A percentile compares a stretch with the other conserved stretches of the same genome.
Conservation (phyloP, 2,888 invertebrate genomes). For the Brachypterus glaber region DNA sequence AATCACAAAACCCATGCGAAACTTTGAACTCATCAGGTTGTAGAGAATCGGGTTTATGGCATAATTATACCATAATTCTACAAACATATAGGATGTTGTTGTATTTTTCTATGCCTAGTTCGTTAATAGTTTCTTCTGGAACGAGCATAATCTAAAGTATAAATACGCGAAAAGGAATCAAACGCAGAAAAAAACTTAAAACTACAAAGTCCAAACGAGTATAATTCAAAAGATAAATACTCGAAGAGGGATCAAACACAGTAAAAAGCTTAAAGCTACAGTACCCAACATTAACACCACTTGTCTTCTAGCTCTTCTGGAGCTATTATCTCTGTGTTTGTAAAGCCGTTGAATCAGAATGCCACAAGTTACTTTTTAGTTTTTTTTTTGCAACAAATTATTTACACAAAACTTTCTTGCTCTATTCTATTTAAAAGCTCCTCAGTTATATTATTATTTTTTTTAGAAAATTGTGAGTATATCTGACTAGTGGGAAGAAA, state of each 20-base stretch:
- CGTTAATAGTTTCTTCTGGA: conserved; percentile 56
- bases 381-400: too few species aligned
- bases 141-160: conserved; percentile 73
- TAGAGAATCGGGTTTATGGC: conserved; percentile 88
- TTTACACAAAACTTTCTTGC: too few species aligned
- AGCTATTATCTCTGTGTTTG: conserved; percentile 64
- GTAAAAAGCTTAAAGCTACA: conserved; percentile 78
- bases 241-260: conserved; percentile 80
- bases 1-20: conserved; percentile 69
- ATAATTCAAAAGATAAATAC: conserved; percentile 74
- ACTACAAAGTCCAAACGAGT: conserved; percentile 80
- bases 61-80: conserved; percentile 77
- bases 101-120: conserved; percentile 67
- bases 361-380: too few species aligned
- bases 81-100: conserved; percentile 76
- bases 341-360: too few species aligned
- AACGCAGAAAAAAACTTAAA: conserved; percentile 76
- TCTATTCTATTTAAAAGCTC: too few species aligned
- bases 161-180: conserved; percentile 77
- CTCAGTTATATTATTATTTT: too few species aligned
- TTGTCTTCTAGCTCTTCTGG: conserved; percentile 64
- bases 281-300: conserved; percentile 81
- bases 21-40: conserved; percentile 86
- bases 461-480: too few species aligned
- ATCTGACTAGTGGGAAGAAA: too few species aligned